Base-by-base conservation (phyloP, 1,140 invertebrate species). In the Drosophila ercepeae region DNA sequence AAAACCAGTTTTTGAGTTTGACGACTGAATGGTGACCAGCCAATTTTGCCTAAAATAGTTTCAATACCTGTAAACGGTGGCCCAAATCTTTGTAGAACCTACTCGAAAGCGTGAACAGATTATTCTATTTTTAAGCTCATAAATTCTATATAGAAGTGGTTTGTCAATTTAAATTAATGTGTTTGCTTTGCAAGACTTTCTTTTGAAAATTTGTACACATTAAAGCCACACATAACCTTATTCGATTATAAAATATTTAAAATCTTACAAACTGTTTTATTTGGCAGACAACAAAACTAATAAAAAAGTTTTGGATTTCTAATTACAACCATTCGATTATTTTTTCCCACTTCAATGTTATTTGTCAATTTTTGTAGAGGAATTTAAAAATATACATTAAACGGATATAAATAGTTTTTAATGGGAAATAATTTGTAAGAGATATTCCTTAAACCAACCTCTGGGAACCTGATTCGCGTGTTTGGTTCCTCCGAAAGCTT, bases 1-100 rank as follows among this genome's bases (percentile, higher is more conserved):
- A 32, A 94, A 94, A 73, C 92, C 93, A 2, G 90, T 93, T 51
- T 94, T 94, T 75, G 89, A 90, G 50, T 91, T 91, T 25, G 82
- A 90, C 48, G 76, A 86, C 77, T 86, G 68, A 86, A 36, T 45
- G 13, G 18, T 27, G 42, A 8, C 1, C 32, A 13, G 57, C 21
- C n/a, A 44, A 45, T 59, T 13, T 1, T 27, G 4, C 11, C 29
- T 34, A 42, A 18, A 23, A 6, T 41, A 19, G 42, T 25, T 55
- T 44, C 34, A 57, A 13, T 36, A 51, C 25, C 36, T 45, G n/a
- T 51, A 48, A 6, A 32, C 32, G 7, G 39, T 59, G 34, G 21
- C 32, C 7, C 18, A 45, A 41, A 25, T 39, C 6, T 36, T 42
- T 23, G 51, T 29, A 58, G 46, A 63, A 14, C 29, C 8, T 49